These are phyloP conservation scores for Chrysaora quinquecirrha DNA, from an alignment of 30 jellyfish, hydroid and myxozoan genomes.

Conservation along the genomic window DNA sequence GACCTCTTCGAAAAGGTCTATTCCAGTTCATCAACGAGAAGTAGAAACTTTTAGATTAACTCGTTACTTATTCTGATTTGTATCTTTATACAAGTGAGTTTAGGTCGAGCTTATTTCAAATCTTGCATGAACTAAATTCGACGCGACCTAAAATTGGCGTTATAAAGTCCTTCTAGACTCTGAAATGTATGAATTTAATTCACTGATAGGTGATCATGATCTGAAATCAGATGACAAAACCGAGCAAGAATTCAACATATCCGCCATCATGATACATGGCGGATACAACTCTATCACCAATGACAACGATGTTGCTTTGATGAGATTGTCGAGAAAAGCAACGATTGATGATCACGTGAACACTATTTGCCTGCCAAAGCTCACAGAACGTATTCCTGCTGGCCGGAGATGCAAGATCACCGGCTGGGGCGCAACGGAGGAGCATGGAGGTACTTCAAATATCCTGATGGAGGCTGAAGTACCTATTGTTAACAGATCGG, in stretches of 20 bases:
- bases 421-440: slow-evolving; percentile 93
- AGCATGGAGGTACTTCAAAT: slow-evolving; percentile 63
- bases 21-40: no score
- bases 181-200: background rate
- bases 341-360: slow-evolving; percentile 72
- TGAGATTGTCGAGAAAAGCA: slow-evolving; percentile 70
- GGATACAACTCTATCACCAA: slow-evolving; percentile 70
- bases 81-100: no score
- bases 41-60: no score
- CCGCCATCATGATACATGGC: slow-evolving; percentile 63
- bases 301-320: slow-evolving; percentile 86
- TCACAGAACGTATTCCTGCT: slow-evolving; percentile 49
- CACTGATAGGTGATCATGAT: slow-evolving; percentile 50
- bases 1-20: no score
- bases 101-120: no score
- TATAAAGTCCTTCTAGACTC: no score
- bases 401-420: slow-evolving; percentile 83
- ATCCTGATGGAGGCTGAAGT: slow-evolving; percentile 81
- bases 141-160: no score
- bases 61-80: no score
- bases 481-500: slow-evolving; percentile 66
- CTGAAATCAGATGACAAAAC: slow-evolving; percentile 50
- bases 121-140: no score
- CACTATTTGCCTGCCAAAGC: slow-evolving; percentile 79
- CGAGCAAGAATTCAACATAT: slow-evolving; percentile 64